Conservation (phyloP, 2,113 vertebrate species). For the Dolichotis patagonum region DNA sequence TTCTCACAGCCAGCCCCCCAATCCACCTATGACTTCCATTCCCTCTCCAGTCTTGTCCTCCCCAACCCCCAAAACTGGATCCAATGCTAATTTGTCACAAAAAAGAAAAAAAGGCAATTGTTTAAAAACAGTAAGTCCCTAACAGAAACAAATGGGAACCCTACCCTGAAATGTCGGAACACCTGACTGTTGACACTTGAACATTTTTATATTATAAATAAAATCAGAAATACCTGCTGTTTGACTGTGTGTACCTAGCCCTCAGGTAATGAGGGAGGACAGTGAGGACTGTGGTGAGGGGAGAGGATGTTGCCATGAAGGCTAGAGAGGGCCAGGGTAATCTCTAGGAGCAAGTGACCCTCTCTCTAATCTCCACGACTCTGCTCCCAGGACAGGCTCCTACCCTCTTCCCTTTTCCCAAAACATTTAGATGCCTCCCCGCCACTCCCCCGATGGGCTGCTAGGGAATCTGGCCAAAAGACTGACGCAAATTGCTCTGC, state of each 20-base stretch:
- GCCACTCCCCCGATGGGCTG: not conserved
- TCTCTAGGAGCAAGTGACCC: constrained; percentile 12
- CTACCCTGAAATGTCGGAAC: constrained; percentile 90
- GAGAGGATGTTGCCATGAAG: constrained; percentile 77
- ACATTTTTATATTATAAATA: constrained; percentile 92
- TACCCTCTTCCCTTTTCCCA: not conserved
- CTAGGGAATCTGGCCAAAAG: constrained; percentile 67
- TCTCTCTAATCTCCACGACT: not conserved
- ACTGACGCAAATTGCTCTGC: constrained; percentile 79
- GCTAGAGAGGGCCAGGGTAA: constrained; percentile 78
- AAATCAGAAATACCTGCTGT: constrained; percentile 87
- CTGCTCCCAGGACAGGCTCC: constrained; percentile 47
- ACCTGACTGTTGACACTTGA: constrained; percentile 92
- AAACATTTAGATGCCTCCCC: constrained; percentile 36
- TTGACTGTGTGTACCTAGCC: constrained; percentile 83
- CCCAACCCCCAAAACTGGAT: constrained; percentile 90
- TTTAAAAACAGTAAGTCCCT: constrained; percentile 84
- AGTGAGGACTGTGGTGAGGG: not conserved
- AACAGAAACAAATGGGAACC: constrained; percentile 73
- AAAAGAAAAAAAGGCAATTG: constrained; percentile 88
- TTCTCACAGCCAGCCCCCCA: constrained; percentile 83
- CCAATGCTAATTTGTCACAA: constrained; percentile 96
- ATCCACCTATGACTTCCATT: constrained; percentile 85
- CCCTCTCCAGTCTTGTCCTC: constrained; percentile 81
- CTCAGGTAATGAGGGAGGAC: constrained; percentile 48